Evolutionary conservation across 37 sponge, comb jelly and placozoan genomes (phyloP), one percentile per base, ranked within the genome.

Genomic region (Tethya wilhelma): DNA sequence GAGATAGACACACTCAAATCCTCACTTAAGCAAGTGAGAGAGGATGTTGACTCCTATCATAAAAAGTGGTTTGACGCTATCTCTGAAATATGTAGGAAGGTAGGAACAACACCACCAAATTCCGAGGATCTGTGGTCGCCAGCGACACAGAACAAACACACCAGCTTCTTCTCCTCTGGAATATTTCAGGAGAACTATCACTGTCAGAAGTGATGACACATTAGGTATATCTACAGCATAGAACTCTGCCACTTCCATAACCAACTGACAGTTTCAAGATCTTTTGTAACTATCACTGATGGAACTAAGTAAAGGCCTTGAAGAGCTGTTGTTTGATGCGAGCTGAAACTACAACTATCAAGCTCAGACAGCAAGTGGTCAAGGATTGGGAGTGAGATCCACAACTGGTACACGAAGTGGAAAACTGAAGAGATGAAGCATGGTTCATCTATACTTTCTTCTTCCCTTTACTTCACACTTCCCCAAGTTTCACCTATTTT

Each of bases 381-480:
- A 58, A 83, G 67, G 25, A 45, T 23, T 17, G 44, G 23, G 34
- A 46, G 57, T 74, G 84, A 83, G 84, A 14, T 83, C 9, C 84
- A 83, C 67, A 22, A 22, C 22, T 83, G 84, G 75, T 62, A 74
- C 19, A 41, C 65, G 40, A 83, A 83, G 49, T 72, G 74, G 74
- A 2, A 46, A 37, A 4, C 63, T 22, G 57, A 81, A 20, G 11
- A 44, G 14, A 28, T 71, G 17, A 25, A 41, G 20, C 75, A 83
- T 73, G 74, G 84, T 30, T 11, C 38, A 1, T 1, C 1, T 38
- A 19, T 45, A 31, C 63, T 82, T 7, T 41, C 64, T n/a, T n/a
- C 75, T 28, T 25, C 38, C 34, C 56, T 73, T 26, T 26, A 46
- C 23, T n/a, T 12, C n/a, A 73, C 84, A 17, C 46, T 53, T 9